Percentiles rank a stretch among this genome's conserved stretches.
Evolutionary conservation across 2,797 vertebrate genomes (phyloP).

Genomic region (Xiphophorus birchmanni): DNA sequence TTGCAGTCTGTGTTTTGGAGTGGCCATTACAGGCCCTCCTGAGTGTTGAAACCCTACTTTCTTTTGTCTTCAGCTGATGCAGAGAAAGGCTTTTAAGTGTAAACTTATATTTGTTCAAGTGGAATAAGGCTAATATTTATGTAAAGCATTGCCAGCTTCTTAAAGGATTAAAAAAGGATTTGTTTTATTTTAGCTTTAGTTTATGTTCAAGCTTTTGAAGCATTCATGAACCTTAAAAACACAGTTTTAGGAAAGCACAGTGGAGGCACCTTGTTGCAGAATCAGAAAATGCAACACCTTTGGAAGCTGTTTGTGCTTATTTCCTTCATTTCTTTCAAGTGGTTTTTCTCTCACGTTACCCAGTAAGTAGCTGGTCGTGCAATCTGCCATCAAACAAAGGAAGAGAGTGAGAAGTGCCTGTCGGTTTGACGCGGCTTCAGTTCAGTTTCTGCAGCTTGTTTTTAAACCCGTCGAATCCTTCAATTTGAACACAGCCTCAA

Average conservation of each 20-base stretch:
- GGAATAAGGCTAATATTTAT: background rate
- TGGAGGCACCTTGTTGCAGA: background rate
- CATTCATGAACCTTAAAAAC: background rate
- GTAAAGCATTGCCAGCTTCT: background rate
- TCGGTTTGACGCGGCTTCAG: background rate
- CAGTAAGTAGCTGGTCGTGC: background rate
- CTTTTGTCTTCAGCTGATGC: background rate
- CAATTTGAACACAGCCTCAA: background rate
- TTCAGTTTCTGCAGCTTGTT: background rate
- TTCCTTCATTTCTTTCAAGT: background rate
- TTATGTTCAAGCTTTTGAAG: background rate
- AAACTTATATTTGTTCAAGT: background rate
- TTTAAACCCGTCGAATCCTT: background rate
- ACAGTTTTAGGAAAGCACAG: background rate
- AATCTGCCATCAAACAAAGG: background rate
- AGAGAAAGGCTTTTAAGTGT: background rate
- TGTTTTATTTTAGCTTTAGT: background rate
- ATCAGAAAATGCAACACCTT: background rate
- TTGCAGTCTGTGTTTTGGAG: conserved; percentile 1
- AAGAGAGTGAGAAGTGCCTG: background rate
- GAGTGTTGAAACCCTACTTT: background rate
- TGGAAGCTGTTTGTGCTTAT: background rate
- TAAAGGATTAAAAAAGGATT: background rate
- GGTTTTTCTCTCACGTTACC: background rate
- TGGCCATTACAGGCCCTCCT: background rate